Conservation (phyloP, 2,113 vertebrate species). For the Apodemus speciosus region DNA sequence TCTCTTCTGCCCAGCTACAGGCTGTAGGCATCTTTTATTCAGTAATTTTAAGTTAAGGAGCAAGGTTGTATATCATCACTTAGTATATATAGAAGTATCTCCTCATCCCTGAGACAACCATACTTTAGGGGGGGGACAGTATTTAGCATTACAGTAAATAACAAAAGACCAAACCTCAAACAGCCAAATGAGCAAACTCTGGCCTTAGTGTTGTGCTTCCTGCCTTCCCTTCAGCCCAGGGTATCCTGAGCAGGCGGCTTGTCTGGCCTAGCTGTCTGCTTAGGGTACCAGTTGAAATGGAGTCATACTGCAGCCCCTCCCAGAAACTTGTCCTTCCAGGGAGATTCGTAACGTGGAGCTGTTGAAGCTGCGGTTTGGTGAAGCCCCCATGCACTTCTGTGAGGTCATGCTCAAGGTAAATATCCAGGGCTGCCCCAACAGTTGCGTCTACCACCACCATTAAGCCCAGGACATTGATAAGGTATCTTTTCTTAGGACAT, state of each 20-base stretch:
- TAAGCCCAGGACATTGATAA: not conserved
- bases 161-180: no score
- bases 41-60: no score
- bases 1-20: no score
- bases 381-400: constrained; percentile 98
- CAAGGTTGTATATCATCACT: no score
- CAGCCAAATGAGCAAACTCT: not conserved
- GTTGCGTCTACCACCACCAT: accelerated
- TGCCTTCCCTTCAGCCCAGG: not conserved
- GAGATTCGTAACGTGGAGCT: constrained; percentile 98
- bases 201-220: not conserved
- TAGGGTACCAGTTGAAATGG: not conserved
- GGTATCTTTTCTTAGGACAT: constrained; percentile 88
- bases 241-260: not conserved
- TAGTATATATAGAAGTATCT: no score
- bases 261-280: not conserved
- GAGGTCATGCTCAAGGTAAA: constrained; percentile 97
- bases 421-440: accelerated
- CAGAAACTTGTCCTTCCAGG: constrained; percentile 79
- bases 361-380: constrained; percentile 97
- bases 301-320: not conserved
- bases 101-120: no score
- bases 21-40: no score
- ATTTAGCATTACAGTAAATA: no score
- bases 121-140: no score